phyloP scores from a whole-genome alignment of 2,888 invertebrate species.

The Chloroclysta siterata region DNA sequence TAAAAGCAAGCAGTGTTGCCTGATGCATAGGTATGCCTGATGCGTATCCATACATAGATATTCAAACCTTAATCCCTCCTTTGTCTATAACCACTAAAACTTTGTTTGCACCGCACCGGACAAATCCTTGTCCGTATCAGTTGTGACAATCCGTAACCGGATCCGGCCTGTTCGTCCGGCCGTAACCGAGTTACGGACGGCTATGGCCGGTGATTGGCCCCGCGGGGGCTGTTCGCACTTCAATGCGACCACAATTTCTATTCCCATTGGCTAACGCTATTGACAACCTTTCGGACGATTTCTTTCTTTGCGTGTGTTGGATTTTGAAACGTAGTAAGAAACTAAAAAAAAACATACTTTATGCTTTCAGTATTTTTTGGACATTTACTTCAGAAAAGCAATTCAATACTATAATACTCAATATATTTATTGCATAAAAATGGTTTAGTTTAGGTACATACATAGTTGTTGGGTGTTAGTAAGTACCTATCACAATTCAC shows the following conservation, averaged over 20 bases:
- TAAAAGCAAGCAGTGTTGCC: too few relatives aligned
- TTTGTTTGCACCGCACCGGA: slow-evolving; percentile 7
- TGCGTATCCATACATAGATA: too few relatives aligned
- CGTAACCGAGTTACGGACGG: slow-evolving; percentile 56
- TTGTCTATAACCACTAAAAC: slow-evolving; percentile 2
- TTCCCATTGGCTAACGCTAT: slow-evolving; percentile 32
- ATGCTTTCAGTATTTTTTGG: too few relatives aligned
- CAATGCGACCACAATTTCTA: slow-evolving; percentile 49
- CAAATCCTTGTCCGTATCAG: slow-evolving; percentile 19
- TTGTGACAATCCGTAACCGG: slow-evolving; percentile 27
- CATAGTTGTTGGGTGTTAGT: too few relatives aligned
- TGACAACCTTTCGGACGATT: slow-evolving; percentile 22
- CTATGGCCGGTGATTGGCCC: slow-evolving; percentile 59
- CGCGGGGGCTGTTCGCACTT: slow-evolving; percentile 54
- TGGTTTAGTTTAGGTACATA: too few relatives aligned
- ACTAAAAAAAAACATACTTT: not conserved
- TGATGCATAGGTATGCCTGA: too few relatives aligned
- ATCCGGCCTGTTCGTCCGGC: slow-evolving; percentile 38
- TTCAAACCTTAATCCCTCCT: not conserved
- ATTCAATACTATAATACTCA: too few relatives aligned
- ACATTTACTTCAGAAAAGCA: too few relatives aligned
- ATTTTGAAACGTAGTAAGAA: not conserved
- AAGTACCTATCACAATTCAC: too few relatives aligned
- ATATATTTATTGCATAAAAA: too few relatives aligned
- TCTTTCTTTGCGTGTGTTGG: slow-evolving; percentile 11